phyloP scores from a whole-genome alignment of 2,113 vertebrate genomes.

The Acrocephalus kingi region DNA sequence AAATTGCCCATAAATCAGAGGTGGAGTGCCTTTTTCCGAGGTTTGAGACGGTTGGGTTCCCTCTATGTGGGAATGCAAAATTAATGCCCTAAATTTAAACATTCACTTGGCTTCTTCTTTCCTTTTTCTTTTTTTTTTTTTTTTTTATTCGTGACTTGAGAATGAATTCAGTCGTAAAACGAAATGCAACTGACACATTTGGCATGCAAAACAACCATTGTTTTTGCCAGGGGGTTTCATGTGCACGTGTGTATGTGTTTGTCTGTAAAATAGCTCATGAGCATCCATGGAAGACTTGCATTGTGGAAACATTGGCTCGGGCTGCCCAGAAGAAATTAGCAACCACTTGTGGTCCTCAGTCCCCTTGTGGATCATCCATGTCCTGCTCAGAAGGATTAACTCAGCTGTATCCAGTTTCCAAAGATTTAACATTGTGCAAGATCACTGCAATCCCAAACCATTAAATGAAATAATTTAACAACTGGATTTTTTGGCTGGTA shows the following conservation, averaged over 20 bases:
- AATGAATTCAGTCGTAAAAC: slow-evolving; percentile 46
- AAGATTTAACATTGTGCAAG: not conserved
- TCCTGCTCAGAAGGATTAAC: not conserved
- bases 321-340: not conserved
- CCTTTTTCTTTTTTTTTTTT: not conserved
- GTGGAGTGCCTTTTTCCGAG: slow-evolving; percentile 22
- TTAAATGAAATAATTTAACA: not conserved
- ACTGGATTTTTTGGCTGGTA: not conserved
- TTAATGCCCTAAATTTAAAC: slow-evolving; percentile 48
- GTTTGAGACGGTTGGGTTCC: slow-evolving; percentile 1
- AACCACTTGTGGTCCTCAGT: not conserved
- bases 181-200: slow-evolving; percentile 46
- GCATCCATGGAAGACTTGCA: not conserved
- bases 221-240: slow-evolving; percentile 29
- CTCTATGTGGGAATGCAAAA: slow-evolving; percentile 34
- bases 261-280: not conserved
- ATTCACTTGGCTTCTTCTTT: not conserved
- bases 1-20: slow-evolving; percentile 47
- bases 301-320: fast-evolving
- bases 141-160: not conserved
- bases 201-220: slow-evolving; percentile 57
- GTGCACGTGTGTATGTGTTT: slow-evolving; percentile 13
- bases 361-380: not conserved
- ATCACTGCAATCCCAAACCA: not conserved
- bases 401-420: not conserved